A percentile compares a stretch with the other conserved stretches of the same genome.
Evolutionary conservation across 2,113 vertebrate genomes (phyloP).

Genomic region (Syrmaticus mikado): DNA sequence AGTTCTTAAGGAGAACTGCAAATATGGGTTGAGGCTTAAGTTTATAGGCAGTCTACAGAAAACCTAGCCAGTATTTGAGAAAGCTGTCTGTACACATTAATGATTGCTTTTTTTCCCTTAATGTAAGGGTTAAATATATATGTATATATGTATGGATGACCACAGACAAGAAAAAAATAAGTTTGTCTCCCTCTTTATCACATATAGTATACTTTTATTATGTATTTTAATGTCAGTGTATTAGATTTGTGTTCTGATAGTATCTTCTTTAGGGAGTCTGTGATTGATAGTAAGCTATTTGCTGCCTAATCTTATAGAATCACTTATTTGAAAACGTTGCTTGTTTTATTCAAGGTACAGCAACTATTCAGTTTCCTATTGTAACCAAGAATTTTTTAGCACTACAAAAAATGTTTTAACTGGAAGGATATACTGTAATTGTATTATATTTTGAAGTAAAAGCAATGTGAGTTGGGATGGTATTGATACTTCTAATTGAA

Average conservation of each 20-base stretch:
- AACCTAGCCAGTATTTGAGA: background rate
- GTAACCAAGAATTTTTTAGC: slow-evolving; percentile 7
- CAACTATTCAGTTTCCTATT: background rate
- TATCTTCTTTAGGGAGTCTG: background rate
- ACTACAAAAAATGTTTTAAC: slow-evolving; percentile 50
- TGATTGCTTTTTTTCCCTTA: background rate
- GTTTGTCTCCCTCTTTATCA: background rate
- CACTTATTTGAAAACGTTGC: background rate
- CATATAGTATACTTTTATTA: background rate
- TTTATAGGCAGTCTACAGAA: background rate
- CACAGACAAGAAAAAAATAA: background rate
- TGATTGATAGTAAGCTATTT: background rate
- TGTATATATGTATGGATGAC: background rate
- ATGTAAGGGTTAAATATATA: background rate
- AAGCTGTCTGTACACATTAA: background rate
- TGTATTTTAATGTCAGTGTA: background rate
- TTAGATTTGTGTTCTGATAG: background rate
- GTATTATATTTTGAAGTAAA: slow-evolving; percentile 44
- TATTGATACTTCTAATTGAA: slow-evolving; percentile 81
- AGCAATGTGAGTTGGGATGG: slow-evolving; percentile 17
- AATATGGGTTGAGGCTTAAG: background rate
- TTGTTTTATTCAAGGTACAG: background rate
- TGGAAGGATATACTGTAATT: slow-evolving; percentile 18
- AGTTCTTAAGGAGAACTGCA: background rate
- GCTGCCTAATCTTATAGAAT: slow-evolving; percentile 10